Evolutionary conservation across 2,888 invertebrate species (phyloP).

Genomic region (Catocala fraxini): DNA sequence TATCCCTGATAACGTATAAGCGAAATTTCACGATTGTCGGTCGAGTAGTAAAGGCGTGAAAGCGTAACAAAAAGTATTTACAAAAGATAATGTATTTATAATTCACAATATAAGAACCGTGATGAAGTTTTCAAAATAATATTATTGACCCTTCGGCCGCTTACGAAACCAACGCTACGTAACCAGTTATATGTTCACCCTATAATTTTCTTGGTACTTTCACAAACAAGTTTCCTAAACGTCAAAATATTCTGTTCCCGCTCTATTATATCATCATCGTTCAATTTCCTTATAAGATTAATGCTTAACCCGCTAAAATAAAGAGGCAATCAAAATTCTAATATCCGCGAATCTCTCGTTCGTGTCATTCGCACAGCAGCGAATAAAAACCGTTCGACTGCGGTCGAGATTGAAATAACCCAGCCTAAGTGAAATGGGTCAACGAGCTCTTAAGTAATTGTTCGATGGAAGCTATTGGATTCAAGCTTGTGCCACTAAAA

Average conservation of each 20-base stretch:
- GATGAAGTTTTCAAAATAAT: too few species aligned
- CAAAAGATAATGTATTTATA: too few species aligned
- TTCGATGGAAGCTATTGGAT: slow-evolving; percentile 61
- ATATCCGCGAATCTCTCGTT: slow-evolving; percentile 56
- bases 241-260: slow-evolving; percentile 9
- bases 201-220: neutral
- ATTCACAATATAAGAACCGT: too few species aligned
- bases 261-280: slow-evolving; percentile 27
- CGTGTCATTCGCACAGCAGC: slow-evolving; percentile 50
- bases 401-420: slow-evolving; percentile 61
- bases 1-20: too few species aligned
- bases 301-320: slow-evolving; percentile 48
- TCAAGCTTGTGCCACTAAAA: slow-evolving; percentile 38
- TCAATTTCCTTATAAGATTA: slow-evolving; percentile 45
- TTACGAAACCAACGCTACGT: too few species aligned
- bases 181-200: too few species aligned
- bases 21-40: too few species aligned
- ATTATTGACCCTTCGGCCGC: too few species aligned
- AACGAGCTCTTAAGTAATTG: slow-evolving; percentile 74
- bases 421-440: slow-evolving; percentile 68
- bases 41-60: too few species aligned
- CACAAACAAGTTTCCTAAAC: slow-evolving; percentile 8
- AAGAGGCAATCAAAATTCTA: slow-evolving; percentile 60
- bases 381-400: slow-evolving; percentile 55
- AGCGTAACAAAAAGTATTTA: too few species aligned